A percentile compares a stretch with the other conserved stretches of the same genome.
Conservation (phyloP, 2,888 invertebrate genomes). For the Macrosiphum euphorbiae region DNA sequence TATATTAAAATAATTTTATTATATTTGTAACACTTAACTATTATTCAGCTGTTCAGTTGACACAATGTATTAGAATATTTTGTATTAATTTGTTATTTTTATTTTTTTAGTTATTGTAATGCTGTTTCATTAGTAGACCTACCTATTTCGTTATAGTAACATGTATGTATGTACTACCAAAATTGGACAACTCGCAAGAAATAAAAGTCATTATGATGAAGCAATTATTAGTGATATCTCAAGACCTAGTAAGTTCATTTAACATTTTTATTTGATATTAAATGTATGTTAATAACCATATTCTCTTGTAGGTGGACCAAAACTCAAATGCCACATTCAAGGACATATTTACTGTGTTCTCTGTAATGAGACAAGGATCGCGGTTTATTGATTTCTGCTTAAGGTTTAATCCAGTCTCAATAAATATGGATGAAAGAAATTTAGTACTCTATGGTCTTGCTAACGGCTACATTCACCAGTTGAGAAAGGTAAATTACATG, state of each 20-base stretch:
- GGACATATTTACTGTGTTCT: conserved; percentile 82
- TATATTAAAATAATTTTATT: conserved; percentile 67
- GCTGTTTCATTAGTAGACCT: conserved; percentile 83
- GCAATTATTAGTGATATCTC: conserved; percentile 55
- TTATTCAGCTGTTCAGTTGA: not conserved
- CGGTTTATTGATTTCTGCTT: conserved; percentile 83
- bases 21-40: not conserved
- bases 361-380: conserved; percentile 82
- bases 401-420: conserved; percentile 80
- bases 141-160: conserved; percentile 87
- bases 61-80: not conserved
- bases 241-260: too few relatives aligned
- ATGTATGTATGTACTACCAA: conserved; percentile 85
- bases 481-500: too few relatives aligned
- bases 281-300: conserved; percentile 77
- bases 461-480: too few relatives aligned
- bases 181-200: conserved; percentile 79
- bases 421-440: too few relatives aligned
- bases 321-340: conserved; percentile 78
- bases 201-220: conserved; percentile 76
- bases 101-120: conserved; percentile 76
- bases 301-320: conserved; percentile 74
- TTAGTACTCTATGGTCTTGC: too few relatives aligned
- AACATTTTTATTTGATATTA: not conserved
- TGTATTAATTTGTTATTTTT: not conserved